Evolutionary conservation across 2,888 invertebrate species (phyloP), one percentile per base, ranked within the genome.

Genomic region (Pherbina coryleti): DNA sequence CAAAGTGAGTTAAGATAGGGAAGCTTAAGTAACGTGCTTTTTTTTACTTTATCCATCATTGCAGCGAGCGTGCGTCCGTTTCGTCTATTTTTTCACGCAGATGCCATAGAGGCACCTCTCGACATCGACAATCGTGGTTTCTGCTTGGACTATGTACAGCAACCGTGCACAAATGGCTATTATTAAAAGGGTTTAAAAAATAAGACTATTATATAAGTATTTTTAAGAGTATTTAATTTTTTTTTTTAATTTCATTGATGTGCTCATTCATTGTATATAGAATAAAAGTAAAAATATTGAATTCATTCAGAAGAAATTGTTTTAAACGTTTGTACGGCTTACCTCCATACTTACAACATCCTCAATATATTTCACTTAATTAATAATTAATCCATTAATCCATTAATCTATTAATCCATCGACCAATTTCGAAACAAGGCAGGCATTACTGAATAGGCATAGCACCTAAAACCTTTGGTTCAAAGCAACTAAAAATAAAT

Each of bases 101-200:
- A 96, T 88, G 93, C 92, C 78, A 91, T 93, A 0, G 96, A 96
- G 86, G 93, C 94, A 0, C 96, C 95, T 0, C 91, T 92, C 5
- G 95, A 96, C 84, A 89, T 93, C 0, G 94, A 92, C 64, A 96
- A 96, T 87, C 91, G 94, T 83, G 96, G 96, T 0, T 96, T 96
- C 85, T 96, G 96, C 82, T 89, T 96, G 7, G 95, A 95, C 88
- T 96, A 94, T 84, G 92, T 96, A 5, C 96, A 96, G 85, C 96
- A 96, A 84, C 96, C 96, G 0, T 96, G 96, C 86, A 95, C 95
- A 11, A 95, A 94, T 84, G 89, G 89, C 0, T 76, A 76, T 44
- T 76, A 76, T 37, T 22, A 8, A n/a, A 55, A 31, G 17, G 2
- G 1, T 28, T 49, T 49, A 22, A 31, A 22, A 51, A 19, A 25